Evolutionary conservation across 2,797 vertebrate genomes (phyloP).

Genomic region (Sebastes goodei): DNA sequence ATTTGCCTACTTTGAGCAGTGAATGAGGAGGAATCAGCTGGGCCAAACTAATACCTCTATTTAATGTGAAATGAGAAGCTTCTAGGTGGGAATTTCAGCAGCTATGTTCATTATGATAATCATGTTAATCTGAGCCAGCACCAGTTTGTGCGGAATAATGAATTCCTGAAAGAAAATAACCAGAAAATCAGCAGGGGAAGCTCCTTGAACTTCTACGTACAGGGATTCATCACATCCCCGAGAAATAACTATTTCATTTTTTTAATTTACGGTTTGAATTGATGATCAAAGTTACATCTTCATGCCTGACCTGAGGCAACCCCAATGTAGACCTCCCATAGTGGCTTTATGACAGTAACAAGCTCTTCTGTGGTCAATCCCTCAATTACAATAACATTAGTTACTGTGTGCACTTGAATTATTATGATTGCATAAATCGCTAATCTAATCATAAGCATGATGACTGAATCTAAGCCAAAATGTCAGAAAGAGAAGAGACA

Average conservation of each 20-base stretch:
- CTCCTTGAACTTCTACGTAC: slow-evolving; percentile 39
- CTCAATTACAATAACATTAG: slow-evolving; percentile 1
- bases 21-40: slow-evolving; percentile 56
- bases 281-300: slow-evolving; percentile 20
- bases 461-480: slow-evolving; percentile 6
- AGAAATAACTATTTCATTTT: slow-evolving; percentile 36
- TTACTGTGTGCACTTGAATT: background rate
- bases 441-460: slow-evolving; percentile 8
- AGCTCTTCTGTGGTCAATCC: slow-evolving; percentile 12
- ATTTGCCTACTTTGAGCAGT: slow-evolving; percentile 63
- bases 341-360: background rate
- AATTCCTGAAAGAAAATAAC: slow-evolving; percentile 59
- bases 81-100: slow-evolving; percentile 58
- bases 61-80: slow-evolving; percentile 72
- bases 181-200: slow-evolving; percentile 26
- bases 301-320: background rate
- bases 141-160: slow-evolving; percentile 62
- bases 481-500: slow-evolving; percentile 6
- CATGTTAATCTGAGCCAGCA: slow-evolving; percentile 66
- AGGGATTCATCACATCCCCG: slow-evolving; percentile 16
- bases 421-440: slow-evolving; percentile 13
- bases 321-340: background rate
- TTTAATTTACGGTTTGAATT: slow-evolving; percentile 35
- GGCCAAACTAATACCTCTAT: slow-evolving; percentile 69
- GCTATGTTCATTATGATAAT: slow-evolving; percentile 74